Evolutionary conservation across 2,113 vertebrate genomes (phyloP).

Genomic region (Synodontis membranacea): DNA sequence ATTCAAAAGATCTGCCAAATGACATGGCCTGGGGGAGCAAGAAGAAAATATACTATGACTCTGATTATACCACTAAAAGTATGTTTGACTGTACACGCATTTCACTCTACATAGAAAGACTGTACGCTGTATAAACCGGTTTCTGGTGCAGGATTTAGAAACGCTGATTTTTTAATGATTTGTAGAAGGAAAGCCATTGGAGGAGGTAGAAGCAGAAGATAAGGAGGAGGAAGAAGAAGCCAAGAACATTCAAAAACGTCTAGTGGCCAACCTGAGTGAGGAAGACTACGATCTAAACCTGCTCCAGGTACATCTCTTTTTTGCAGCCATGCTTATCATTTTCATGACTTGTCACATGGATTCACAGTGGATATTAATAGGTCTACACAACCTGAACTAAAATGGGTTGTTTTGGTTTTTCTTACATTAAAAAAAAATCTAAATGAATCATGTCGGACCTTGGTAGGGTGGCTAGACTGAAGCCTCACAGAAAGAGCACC

Average conservation of each 20-base stretch:
- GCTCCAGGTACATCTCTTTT: constrained; percentile 72
- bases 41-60: constrained; percentile 88
- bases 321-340: neutral
- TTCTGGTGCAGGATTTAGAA: neutral
- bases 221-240: constrained; percentile 92
- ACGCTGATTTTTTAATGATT: constrained; percentile 16
- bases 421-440: no score
- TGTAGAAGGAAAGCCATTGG: constrained; percentile 73
- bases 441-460: no score
- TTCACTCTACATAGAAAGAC: neutral
- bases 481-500: no score
- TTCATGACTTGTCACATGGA: neutral
- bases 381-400: no score
- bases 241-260: constrained; percentile 84
- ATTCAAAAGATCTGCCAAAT: constrained; percentile 72
- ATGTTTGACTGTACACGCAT: constrained; percentile 33
- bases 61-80: constrained; percentile 78
- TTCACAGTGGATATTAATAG: no score
- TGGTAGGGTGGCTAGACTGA: no score
- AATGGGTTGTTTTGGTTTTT: no score
- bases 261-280: constrained; percentile 82
- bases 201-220: constrained; percentile 83
- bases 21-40: constrained; percentile 90
- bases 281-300: constrained; percentile 90
- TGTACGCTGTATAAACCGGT: neutral